Base-by-base conservation (phyloP, 2,797 vertebrate genomes). In the Enteromius anoplus region DNA sequence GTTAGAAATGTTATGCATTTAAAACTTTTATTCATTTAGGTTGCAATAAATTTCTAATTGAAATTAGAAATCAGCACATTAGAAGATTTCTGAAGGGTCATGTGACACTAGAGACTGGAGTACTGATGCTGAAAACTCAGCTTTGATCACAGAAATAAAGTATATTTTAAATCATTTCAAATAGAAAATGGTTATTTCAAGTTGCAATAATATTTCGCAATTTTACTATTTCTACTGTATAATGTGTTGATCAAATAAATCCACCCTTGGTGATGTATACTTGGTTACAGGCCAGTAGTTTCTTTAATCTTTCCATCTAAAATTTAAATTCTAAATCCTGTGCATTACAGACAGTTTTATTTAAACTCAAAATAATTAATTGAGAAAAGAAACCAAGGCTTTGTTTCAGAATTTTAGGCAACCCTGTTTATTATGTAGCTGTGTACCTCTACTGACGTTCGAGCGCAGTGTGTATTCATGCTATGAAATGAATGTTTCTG, bases 1-100 rank as follows among this genome's bases (percentile, higher is more conserved):
- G 96, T 97, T 89, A 1, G 58, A 73, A 51, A 26, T 71, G 45
- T 51, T 72, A 2, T 11, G 26, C 11, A 26, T 26, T 26, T 26
- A 26, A 26, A 26, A 26, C 26, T 26, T 26, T 26, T 26, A 26
- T 26, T 26, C 26, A 26, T 26, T 1, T 1, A 26, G 26, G 26
- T 26, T 26, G 26, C 26, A 26, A 26, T 26, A 26, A 1, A 26
- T 26, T 26, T 26, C 26, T 26, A 26, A 26, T 26, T 26, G 26
- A 26, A 26, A 26, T 26, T 26, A 26, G 26, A 26, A 17, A 32
- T 64, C 15, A 19, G 14, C 6, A 64, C 17, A 8, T 64, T 64
- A 17, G 1, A 32, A 4, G 62, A 34, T 64, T 64, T 64, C 26
- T 64, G 29, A 8, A 64, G 5, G 6, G 29, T 64, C 14, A 8